Percentiles rank a stretch among this genome's conserved stretches.
Conservation (phyloP, 2,888 invertebrate species). For the Diplolepis rosae region DNA sequence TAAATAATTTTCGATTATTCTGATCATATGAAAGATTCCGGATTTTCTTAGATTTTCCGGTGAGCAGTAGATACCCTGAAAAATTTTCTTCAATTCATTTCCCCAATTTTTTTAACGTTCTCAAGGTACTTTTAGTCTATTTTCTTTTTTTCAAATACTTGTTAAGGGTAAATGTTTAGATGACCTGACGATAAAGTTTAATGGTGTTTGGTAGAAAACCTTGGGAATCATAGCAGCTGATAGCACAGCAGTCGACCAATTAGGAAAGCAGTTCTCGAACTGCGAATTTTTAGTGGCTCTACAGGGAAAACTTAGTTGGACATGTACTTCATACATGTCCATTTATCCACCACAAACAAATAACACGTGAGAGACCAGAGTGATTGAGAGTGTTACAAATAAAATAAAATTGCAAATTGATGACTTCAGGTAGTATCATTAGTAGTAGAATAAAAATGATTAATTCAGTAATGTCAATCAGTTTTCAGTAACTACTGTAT, state of each 20-base stretch:
- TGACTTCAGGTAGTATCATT: not conserved
- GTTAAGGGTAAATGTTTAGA: not conserved
- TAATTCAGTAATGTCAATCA: not conserved
- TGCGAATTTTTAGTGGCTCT: not conserved
- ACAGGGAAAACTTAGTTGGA: not conserved
- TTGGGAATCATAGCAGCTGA: conserved; percentile 2
- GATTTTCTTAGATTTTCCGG: no score
- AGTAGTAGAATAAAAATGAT: not conserved
- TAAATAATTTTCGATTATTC: no score
- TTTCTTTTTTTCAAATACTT: not conserved
- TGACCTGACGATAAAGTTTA: not conserved
- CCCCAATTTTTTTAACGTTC: no score
- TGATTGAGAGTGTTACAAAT: not conserved
- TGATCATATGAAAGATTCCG: no score
- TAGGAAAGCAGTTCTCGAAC: not conserved
- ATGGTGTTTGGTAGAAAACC: not conserved
- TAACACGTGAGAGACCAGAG: not conserved
- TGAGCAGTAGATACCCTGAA: no score
- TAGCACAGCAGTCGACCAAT: not conserved
- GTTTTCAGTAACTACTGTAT: no score
- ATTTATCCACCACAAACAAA: not conserved
- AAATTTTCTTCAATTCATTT: no score
- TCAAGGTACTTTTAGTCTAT: not conserved
- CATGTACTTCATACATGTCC: not conserved
- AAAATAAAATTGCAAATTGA: not conserved